Conservation (phyloP, 2,113 vertebrate species). For the Corynorhinus townsendii region DNA sequence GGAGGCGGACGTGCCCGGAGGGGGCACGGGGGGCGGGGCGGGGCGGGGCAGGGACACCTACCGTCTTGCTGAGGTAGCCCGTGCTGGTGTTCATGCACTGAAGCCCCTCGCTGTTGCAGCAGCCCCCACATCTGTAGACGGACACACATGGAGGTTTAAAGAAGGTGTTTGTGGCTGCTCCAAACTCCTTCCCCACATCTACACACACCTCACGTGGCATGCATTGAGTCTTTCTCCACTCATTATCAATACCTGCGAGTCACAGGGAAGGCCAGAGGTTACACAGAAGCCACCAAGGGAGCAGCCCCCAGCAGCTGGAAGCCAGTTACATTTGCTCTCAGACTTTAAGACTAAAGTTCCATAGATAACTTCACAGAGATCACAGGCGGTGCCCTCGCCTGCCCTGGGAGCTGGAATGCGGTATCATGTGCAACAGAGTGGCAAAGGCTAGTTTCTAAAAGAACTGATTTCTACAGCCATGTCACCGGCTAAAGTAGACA, state of each 20-base stretch:
- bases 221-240: slow-evolving; percentile 98
- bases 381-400: not conserved
- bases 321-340: slow-evolving; percentile 5
- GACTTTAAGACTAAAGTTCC: not conserved
- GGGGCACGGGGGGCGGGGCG: not conserved
- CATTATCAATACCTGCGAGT: slow-evolving; percentile 96
- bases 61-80: slow-evolving; percentile 96
- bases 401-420: not conserved
- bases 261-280: slow-evolving; percentile 79
- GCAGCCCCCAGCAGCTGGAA: slow-evolving; percentile 29
- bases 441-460: not conserved
- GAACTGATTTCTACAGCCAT: not conserved
- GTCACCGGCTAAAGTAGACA: not conserved
- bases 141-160: slow-evolving; percentile 99
- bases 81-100: slow-evolving; percentile 97
- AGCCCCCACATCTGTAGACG: slow-evolving; percentile 99
- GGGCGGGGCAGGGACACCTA: slow-evolving; percentile 77
- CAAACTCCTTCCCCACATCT: slow-evolving; percentile 98
- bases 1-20: no score
- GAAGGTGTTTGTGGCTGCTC: slow-evolving; percentile 98
- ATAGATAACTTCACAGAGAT: not conserved
- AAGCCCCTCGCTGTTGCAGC: slow-evolving; percentile 97
- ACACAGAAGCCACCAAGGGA: slow-evolving; percentile 68
- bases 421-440: not conserved
- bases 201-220: slow-evolving; percentile 97